Evolutionary conservation across 2,797 vertebrate genomes (phyloP), one percentile per base, ranked within the genome.

Genomic region (Labroides dimidiatus): DNA sequence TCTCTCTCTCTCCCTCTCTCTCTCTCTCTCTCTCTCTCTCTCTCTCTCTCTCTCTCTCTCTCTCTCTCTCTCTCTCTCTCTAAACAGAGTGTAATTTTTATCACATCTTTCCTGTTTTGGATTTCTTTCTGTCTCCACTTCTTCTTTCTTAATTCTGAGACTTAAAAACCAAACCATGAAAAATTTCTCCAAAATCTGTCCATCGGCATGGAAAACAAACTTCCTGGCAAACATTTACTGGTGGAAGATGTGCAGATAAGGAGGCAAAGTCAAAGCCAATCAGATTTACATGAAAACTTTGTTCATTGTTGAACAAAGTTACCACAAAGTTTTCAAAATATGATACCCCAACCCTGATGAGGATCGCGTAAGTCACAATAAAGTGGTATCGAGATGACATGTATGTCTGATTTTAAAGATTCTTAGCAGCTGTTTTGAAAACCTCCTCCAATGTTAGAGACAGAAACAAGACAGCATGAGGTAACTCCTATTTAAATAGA

Each of bases 231-330:
- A 49, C 48, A 49, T 49, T 49, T 49, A 21, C 24, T 49, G 48
- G 48, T 24, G 8, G 15, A 24, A 49, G 48, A 49, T 49, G 48
- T 49, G 48, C 48, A 16, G 48, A 49, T 49, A 49, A 49, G 48
- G 48, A 49, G 21, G 21, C 6, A 3, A 49, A 24, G 48, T 24
- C 48, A 49, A 49, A 49, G 48, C 48, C 48, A 24, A 49, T 49
- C 48, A 49, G 48, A 49, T 49, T 16, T 7, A 49, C 48, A 27
- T 49, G 13, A 49, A 49, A 49, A 24, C 23, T 9, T 24, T 24
- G 48, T 16, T 27, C 48, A 49, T 13, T 49, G 48, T 24, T 49
- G 21, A 49, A 49, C 48, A 24, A 49, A 49, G 12, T 23, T 23
- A 23, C 47, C 47, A 23, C 47, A 49, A 21, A 24, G 13, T 49